Conservation (phyloP, 2,797 vertebrate genomes). For the Thalassophryne amazonica region DNA sequence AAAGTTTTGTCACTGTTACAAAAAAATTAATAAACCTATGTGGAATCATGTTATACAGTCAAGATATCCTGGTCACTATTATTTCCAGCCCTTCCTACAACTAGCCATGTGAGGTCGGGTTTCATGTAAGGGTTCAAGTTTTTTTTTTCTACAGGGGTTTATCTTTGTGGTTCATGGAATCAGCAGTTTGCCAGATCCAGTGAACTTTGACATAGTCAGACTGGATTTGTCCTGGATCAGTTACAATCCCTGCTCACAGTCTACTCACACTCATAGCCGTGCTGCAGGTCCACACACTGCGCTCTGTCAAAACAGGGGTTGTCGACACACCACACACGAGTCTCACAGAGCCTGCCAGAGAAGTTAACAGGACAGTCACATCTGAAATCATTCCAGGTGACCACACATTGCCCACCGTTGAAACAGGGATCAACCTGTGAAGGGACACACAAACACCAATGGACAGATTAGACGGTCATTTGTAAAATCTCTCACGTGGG, state of each 20-base stretch:
- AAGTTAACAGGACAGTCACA: constrained; percentile 86
- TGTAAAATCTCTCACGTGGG: constrained; percentile 29
- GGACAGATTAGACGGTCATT: constrained; percentile 28
- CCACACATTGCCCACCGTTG: constrained; percentile 83
- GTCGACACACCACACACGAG: constrained; percentile 86
- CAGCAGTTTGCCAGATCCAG: too few species aligned
- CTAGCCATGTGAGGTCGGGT: too few species aligned
- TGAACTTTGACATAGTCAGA: constrained; percentile 1
- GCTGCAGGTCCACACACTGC: constrained; percentile 81
- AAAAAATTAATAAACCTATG: too few species aligned
- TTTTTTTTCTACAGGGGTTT: too few species aligned
- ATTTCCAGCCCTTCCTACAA: too few species aligned
- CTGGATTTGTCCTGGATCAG: not conserved
- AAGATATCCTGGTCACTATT: too few species aligned
- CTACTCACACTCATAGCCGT: constrained; percentile 93
- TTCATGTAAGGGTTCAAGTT: too few species aligned
- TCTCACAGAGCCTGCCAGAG: constrained; percentile 85
- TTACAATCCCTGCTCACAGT: not conserved
- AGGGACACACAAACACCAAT: constrained; percentile 38
- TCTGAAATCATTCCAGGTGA: constrained; percentile 94
- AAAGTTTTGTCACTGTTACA: too few species aligned
- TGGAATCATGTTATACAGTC: too few species aligned
- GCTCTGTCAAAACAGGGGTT: constrained; percentile 80
- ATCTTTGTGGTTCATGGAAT: too few species aligned
- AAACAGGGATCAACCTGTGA: constrained; percentile 79